Conservation (phyloP, 2,888 invertebrate genomes). For the Steinernema carpocapsae region DNA sequence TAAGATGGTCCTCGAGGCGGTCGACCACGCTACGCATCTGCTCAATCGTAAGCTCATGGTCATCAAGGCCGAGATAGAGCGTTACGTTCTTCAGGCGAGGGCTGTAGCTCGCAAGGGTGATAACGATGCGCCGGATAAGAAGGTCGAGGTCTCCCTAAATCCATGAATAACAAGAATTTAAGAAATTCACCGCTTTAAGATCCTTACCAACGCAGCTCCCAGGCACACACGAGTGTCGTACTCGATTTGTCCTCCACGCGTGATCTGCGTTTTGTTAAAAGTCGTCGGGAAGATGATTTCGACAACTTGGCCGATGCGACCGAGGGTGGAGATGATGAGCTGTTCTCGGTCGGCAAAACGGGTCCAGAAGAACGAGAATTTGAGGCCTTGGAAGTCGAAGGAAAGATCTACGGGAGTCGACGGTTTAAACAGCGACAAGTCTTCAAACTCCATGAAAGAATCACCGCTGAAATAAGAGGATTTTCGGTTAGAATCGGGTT, state of each 20-base stretch:
- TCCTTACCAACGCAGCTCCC: conserved; percentile 52
- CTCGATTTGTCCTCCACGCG: conserved; percentile 48
- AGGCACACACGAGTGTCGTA: conserved; percentile 58
- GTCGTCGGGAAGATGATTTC: conserved; percentile 56
- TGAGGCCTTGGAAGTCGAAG: conserved; percentile 46
- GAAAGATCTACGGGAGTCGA: conserved; percentile 49
- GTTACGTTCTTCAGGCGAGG: conserved; percentile 2
- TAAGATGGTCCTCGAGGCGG: conserved; percentile 37
- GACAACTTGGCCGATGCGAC: conserved; percentile 55
- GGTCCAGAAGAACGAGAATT: conserved; percentile 53
- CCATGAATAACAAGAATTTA: background rate
- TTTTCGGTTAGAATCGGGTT: too few relatives aligned
- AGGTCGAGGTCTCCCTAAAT: conserved; percentile 33
- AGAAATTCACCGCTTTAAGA: background rate
- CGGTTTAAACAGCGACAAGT: background rate
- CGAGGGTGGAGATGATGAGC: conserved; percentile 52
- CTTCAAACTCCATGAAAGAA: background rate
- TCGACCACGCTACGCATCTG: conserved; percentile 38
- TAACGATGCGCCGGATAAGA: conserved; percentile 16
- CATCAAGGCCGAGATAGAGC: conserved; percentile 31
- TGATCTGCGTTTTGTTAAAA: background rate
- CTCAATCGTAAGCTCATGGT: background rate
- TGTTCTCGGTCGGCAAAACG: conserved; percentile 54
- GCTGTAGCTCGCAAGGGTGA: background rate
- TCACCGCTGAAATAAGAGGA: background rate